Conservation (phyloP, 2,888 invertebrate species). For the Oeneis ivallda region DNA sequence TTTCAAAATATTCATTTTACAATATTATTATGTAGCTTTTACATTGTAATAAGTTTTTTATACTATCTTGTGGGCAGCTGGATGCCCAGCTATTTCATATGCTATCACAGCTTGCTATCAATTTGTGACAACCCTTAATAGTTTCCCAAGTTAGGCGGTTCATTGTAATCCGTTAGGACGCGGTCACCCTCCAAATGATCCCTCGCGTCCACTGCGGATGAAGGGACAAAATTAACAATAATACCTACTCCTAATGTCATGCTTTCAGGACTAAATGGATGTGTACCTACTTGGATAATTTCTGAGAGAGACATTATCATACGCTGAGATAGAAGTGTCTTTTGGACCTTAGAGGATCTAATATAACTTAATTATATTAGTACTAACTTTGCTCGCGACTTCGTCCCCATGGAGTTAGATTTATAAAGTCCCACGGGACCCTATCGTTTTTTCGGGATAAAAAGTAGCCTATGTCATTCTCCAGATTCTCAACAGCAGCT, state of each 20-base stretch:
- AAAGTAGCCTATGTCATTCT: too few relatives aligned
- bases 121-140: conserved; percentile 18
- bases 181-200: conserved; percentile 28
- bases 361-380: too few relatives aligned
- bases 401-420: too few relatives aligned
- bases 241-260: conserved; percentile 24
- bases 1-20: too few relatives aligned
- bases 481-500: too few relatives aligned
- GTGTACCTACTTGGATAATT: conserved; percentile 16
- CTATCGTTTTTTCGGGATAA: too few relatives aligned
- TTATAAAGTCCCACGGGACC: too few relatives aligned
- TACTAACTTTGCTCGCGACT: too few relatives aligned
- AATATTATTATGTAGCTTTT: too few relatives aligned
- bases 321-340: conserved; percentile 29
- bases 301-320: background rate
- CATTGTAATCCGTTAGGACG: conserved; percentile 29
- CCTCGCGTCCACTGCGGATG: conserved; percentile 23
- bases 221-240: conserved; percentile 28
- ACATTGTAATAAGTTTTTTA: too few relatives aligned
- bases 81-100: too few relatives aligned
- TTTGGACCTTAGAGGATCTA: background rate
- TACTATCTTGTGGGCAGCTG: too few relatives aligned
- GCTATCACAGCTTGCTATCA: background rate
- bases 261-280: conserved; percentile 21
- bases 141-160: conserved; percentile 25